Evolutionary conservation across 1,140 invertebrate genomes (phyloP).

Genomic region (Archivesica marissinica): DNA sequence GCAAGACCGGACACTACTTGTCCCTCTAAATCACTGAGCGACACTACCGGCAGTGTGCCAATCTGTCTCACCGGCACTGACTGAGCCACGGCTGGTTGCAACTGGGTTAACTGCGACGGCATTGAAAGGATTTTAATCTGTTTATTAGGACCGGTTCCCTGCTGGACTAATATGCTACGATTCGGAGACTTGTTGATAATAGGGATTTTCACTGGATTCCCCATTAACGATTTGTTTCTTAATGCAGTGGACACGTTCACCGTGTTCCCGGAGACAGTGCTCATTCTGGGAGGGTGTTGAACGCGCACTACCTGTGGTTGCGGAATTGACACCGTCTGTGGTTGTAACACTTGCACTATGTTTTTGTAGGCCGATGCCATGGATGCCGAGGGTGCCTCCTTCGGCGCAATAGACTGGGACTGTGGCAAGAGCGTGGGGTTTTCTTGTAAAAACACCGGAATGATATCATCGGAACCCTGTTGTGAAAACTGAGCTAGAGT

Average conservation of each 20-base stretch:
- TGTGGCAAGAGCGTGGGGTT: background rate
- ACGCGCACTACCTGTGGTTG: background rate
- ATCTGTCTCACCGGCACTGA: background rate
- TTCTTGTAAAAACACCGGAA: slow-evolving; percentile 49
- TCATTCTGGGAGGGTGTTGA: background rate
- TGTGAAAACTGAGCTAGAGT: slow-evolving; percentile 57
- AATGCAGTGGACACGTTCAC: background rate
- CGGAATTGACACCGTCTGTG: background rate
- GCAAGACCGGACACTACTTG: background rate
- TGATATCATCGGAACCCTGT: slow-evolving; percentile 39
- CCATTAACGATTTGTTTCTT: background rate
- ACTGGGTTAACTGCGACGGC: background rate
- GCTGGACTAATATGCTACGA: slow-evolving; percentile 7
- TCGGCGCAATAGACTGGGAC: background rate
- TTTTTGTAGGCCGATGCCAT: background rate
- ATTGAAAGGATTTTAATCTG: slow-evolving; percentile 19
- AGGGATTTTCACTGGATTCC: slow-evolving; percentile 11
- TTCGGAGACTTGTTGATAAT: background rate
- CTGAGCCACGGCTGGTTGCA: background rate
- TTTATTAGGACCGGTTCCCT: slow-evolving; percentile 6
- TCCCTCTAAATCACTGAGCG: background rate
- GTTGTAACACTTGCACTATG: background rate
- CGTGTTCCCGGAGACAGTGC: background rate
- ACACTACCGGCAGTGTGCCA: background rate
- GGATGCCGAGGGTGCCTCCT: background rate